Evolutionary conservation across 2,797 vertebrate species (phyloP), one percentile per base, ranked within the genome.

Genomic region (Acropternis orthonyx): DNA sequence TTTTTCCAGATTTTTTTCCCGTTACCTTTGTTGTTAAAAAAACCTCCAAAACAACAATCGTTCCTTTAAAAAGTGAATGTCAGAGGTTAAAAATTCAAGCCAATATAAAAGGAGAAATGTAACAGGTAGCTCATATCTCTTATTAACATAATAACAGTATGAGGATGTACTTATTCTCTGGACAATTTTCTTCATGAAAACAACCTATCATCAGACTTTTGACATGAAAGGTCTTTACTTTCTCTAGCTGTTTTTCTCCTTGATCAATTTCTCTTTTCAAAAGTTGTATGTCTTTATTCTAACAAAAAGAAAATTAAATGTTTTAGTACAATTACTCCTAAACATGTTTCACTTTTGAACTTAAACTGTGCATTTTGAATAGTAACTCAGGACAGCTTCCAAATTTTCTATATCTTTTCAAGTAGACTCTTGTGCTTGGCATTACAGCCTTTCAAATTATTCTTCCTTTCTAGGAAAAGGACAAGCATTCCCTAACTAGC

Each of bases 281-380:
- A 93, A 98, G 96, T 67, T 51, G 56, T 85, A 98, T 87, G 48
- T 98, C 98, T 97, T 98, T 97, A 96, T 96, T 97, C 98, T 98
- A 94, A 65, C 36, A 88, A 94, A 97, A 89, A 63, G n/a, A 93
- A 90, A 96, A 83, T 21, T 1, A 71, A 88, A 82, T 16, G 6
- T 6, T 49, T 87, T 51, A 77, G 58, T 62, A 52, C n/a, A 92
- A 78, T 91, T 85, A 58, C 16, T 65, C 49, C 39, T 85, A 58
- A 85, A 63, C 9, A 58, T 8, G 21, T 51, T 93, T 92, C 12
- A 46, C 75, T 89, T 79, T 41, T 83, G 58, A 90, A 73, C 11
- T 52, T 30, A 74, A 88, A 78, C 16, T 15, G 24, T 36, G 16
- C 10, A 78, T 83, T 83, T 37, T 41, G 23, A 48, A 66, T 30